These are phyloP conservation scores for Acronicta alni DNA, from an alignment of 2,888 invertebrate genomes.

Conservation along the genomic window DNA sequence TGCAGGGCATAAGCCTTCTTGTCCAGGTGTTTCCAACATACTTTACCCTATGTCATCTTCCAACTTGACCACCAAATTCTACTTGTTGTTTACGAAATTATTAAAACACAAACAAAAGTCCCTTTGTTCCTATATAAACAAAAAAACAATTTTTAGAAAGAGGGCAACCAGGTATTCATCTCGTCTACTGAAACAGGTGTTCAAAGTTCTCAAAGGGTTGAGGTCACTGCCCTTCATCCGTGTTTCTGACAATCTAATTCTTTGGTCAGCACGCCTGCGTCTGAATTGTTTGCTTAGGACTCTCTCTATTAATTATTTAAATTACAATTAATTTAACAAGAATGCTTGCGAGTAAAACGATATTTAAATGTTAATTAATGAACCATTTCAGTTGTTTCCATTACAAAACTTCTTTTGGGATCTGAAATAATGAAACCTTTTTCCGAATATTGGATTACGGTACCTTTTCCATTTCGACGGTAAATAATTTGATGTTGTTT, in stretches of 20 bases:
- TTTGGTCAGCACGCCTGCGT: conserved; percentile 41
- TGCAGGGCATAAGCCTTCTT: no score
- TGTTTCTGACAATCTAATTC: conserved; percentile 39
- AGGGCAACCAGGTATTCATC: conserved; percentile 8
- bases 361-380: conserved; percentile 44
- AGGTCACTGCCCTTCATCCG: conserved; percentile 43
- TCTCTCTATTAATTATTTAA: conserved; percentile 53
- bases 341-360: conserved; percentile 34
- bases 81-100: no score
- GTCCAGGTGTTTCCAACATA: no score
- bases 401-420: conserved; percentile 15
- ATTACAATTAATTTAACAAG: conserved; percentile 39
- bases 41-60: no score
- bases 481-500: conserved; percentile 17
- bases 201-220: conserved; percentile 38
- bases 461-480: conserved; percentile 8
- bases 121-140: no score
- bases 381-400: conserved; percentile 13
- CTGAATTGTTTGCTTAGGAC: conserved; percentile 50
- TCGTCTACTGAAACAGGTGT: conserved; percentile 28
- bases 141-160: background rate
- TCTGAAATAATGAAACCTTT: conserved; percentile 17
- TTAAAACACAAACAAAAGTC: no score
- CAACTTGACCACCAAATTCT: no score
- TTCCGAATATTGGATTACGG: conserved; percentile 19